Conservation (phyloP, 2,797 vertebrate genomes). For the Eospalax fontanierii region DNA sequence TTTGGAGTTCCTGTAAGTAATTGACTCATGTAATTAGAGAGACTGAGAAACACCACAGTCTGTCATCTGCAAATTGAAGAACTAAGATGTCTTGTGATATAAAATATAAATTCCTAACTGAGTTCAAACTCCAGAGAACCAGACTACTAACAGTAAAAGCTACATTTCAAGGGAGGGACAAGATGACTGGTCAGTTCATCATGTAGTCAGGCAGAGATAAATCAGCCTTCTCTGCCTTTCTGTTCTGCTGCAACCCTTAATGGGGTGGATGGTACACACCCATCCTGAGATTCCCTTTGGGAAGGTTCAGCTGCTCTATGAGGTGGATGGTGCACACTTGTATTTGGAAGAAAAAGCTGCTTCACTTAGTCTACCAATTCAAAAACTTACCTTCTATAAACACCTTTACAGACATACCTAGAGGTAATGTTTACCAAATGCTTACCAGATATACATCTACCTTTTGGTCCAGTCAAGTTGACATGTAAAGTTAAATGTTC, state of each 20-base stretch:
- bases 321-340: background rate
- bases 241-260: background rate
- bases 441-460: background rate
- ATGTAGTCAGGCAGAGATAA: background rate
- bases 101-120: background rate
- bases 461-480: background rate
- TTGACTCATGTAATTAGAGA: background rate
- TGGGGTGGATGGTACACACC: background rate
- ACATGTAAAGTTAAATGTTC: background rate
- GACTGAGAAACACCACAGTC: background rate
- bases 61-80: background rate
- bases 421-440: conserved; percentile 8
- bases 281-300: too few relatives aligned
- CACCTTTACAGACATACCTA: background rate
- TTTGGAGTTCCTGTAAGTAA: background rate
- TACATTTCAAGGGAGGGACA: background rate
- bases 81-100: background rate
- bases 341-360: background rate
- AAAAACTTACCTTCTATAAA: background rate
- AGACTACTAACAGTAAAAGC: background rate
- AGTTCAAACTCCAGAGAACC: background rate
- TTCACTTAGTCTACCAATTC: background rate
- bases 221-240: background rate
- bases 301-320: background rate
- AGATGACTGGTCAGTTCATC: background rate